phyloP scores from a whole-genome alignment of 2,888 invertebrate genomes.

The Eucera pruinosa region DNA sequence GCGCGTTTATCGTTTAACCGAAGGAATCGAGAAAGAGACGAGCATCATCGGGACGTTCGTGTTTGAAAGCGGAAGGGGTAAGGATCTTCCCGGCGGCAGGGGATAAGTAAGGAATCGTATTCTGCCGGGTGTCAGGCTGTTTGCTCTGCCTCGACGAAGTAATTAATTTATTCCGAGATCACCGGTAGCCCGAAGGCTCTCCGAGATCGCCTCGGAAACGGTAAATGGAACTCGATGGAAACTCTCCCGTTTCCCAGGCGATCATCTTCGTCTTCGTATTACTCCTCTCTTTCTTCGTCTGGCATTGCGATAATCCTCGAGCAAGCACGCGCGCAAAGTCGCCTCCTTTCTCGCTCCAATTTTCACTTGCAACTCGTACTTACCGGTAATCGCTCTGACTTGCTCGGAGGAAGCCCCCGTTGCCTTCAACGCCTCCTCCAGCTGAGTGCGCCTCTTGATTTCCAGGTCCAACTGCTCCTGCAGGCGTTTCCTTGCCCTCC shows the following conservation, averaged over 20 bases:
- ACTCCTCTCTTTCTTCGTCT: neutral
- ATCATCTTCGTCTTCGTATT: neutral
- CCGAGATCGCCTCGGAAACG: constrained; percentile 25
- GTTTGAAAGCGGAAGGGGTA: constrained; percentile 30
- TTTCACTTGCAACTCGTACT: constrained; percentile 71
- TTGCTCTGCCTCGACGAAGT: constrained; percentile 80
- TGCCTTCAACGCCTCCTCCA: constrained; percentile 92
- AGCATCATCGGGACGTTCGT: neutral
- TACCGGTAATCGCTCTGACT: constrained; percentile 92
- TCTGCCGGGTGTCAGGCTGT: constrained; percentile 81
- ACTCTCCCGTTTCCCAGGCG: constrained; percentile 18
- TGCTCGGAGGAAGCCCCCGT: constrained; percentile 91
- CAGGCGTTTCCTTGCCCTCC: constrained; percentile 91
- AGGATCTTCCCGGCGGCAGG: constrained; percentile 65
- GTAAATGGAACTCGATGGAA: constrained; percentile 35
- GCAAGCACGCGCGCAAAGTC: constrained; percentile 34
- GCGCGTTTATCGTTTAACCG: constrained; percentile 28
- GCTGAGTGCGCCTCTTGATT: constrained; percentile 91
- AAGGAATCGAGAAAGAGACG: constrained; percentile 25
- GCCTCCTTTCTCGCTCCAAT: constrained; percentile 10
- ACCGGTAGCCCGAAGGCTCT: constrained; percentile 68
- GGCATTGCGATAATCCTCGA: constrained; percentile 25
- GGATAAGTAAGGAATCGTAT: constrained; percentile 82
- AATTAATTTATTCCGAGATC: constrained; percentile 82
- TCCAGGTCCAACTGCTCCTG: constrained; percentile 94